Evolutionary conservation across 2,888 invertebrate species (phyloP).

Genomic region (Cheilosia scutellata): DNA sequence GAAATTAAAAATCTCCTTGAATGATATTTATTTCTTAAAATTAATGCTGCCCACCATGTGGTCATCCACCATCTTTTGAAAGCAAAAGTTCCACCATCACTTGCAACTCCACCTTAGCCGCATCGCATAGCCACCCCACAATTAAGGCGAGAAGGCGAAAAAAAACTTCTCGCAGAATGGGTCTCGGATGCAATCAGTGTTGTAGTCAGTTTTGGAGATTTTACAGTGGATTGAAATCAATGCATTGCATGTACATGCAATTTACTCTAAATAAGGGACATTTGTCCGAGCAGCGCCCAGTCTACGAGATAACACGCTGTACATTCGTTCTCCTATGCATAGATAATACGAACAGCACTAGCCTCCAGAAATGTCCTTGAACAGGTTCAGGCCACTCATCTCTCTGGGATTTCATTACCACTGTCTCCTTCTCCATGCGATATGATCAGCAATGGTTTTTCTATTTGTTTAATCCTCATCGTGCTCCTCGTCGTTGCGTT

Average conservation of each 20-base stretch:
- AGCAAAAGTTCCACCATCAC: slow-evolving; percentile 35
- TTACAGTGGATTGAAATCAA: slow-evolving; percentile 73
- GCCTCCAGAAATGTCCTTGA: slow-evolving; percentile 61
- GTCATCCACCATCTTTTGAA: no score
- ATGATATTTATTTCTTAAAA: no score
- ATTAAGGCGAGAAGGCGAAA: slow-evolving; percentile 68
- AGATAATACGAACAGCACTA: slow-evolving; percentile 48
- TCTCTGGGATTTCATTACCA: slow-evolving; percentile 51
- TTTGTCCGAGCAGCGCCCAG: slow-evolving; percentile 57
- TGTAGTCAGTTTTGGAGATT: slow-evolving; percentile 74
- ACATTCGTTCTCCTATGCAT: slow-evolving; percentile 28
- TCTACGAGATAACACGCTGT: slow-evolving; percentile 50
- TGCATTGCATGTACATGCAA: slow-evolving; percentile 71
- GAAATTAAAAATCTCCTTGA: no score
- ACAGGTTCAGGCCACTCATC: slow-evolving; percentile 41
- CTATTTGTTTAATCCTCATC: slow-evolving; percentile 63
- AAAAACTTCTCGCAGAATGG: slow-evolving; percentile 19
- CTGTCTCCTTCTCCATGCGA: slow-evolving; percentile 12
- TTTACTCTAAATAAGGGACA: slow-evolving; percentile 74
- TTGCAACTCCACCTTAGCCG: slow-evolving; percentile 17
- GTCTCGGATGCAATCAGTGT: slow-evolving; percentile 70
- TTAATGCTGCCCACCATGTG: no score
- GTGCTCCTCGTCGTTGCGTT: not conserved
- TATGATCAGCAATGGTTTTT: slow-evolving; percentile 47
- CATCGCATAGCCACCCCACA: slow-evolving; percentile 36